These are phyloP conservation scores for Anthrax anthrax DNA, from an alignment of 2,888 invertebrate genomes.

Conservation along the genomic window DNA sequence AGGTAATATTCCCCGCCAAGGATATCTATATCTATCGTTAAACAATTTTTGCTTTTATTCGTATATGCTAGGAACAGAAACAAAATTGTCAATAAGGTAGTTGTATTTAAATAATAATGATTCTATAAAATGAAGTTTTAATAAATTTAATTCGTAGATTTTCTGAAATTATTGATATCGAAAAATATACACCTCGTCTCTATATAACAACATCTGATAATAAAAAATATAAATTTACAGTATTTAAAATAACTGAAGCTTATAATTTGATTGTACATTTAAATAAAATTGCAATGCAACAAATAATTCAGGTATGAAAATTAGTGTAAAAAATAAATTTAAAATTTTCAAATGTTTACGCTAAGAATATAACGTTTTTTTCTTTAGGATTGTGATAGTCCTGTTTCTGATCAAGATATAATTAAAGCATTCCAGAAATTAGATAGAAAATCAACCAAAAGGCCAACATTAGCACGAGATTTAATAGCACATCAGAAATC, in stretches of 20 bases:
- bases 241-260: constrained; percentile 77
- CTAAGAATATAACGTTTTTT: not conserved
- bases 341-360: constrained; percentile 1
- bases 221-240: constrained; percentile 74
- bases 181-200: constrained; percentile 66
- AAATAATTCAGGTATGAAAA: constrained; percentile 34
- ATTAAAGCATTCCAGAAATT: constrained; percentile 64
- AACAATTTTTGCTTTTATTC: constrained; percentile 94
- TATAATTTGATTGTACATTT: constrained; percentile 87
- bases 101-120: constrained; percentile 18
- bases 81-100: constrained; percentile 78
- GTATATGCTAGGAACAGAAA: constrained; percentile 82
- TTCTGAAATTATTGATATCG: constrained; percentile 59
- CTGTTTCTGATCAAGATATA: constrained; percentile 77
- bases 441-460: constrained; percentile 77
- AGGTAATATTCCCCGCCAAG: constrained; percentile 84
- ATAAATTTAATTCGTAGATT: constrained; percentile 37
- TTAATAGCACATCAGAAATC: constrained; percentile 89
- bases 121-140: constrained; percentile 30
- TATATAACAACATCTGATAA: constrained; percentile 73
- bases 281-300: constrained; percentile 93
- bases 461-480: constrained; percentile 87
- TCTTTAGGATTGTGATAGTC: constrained; percentile 73
- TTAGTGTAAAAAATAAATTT: not conserved
- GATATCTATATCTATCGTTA: constrained; percentile 92